A percentile compares a stretch with the other conserved stretches of the same genome.
These are phyloP conservation scores for Mystacides longicornis DNA, from an alignment of 2,888 invertebrate species.

Conservation along the genomic window DNA sequence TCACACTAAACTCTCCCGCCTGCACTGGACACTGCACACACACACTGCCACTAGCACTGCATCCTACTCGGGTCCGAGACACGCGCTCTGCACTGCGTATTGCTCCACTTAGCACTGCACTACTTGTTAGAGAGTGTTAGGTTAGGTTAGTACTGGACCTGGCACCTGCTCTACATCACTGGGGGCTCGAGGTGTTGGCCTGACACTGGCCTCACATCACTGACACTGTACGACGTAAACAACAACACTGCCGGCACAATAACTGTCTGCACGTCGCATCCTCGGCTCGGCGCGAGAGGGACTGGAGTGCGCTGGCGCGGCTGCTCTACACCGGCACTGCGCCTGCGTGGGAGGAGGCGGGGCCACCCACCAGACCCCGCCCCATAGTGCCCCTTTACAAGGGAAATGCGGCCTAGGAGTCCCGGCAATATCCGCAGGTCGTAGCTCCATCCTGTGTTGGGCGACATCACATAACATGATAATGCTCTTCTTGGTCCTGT, in stretches of 20 bases:
- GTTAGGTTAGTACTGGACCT: background rate
- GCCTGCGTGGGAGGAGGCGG: conserved; percentile 10
- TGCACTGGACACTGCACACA: conserved; percentile 15
- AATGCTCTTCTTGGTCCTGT: too few species aligned
- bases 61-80: too few species aligned
- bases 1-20: conserved; percentile 24
- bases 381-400: too few species aligned
- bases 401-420: too few species aligned
- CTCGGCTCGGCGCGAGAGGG: conserved; percentile 10
- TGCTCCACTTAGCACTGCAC: background rate
- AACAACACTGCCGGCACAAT: too few species aligned
- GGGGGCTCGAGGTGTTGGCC: background rate
- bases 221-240: background rate
- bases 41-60: conserved; percentile 5
- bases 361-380: too few species aligned
- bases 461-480: too few species aligned
- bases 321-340: too few species aligned
- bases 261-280: background rate
- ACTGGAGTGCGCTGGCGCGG: conserved; percentile 15
- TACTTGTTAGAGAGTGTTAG: background rate
- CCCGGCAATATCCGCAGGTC: too few species aligned
- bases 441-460: too few species aligned
- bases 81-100: background rate
- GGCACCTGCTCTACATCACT: background rate
- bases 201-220: background rate